Base-by-base conservation (phyloP, 1,140 invertebrate species). In the Lepidotrigona ventralis region DNA sequence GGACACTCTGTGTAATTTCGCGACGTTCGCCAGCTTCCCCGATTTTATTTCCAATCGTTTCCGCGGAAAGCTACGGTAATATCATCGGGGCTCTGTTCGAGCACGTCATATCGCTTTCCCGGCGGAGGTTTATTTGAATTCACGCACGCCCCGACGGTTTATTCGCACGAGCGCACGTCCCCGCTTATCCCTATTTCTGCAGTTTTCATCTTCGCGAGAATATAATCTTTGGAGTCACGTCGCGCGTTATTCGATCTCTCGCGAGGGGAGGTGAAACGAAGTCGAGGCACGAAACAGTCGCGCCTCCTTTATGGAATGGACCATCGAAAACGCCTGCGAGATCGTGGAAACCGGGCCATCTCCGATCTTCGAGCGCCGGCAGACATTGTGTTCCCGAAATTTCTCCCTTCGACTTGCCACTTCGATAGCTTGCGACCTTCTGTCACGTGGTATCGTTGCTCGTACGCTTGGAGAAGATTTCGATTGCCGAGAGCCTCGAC, bases 151-250 rank as follows among this genome's bases (percentile, higher is more conserved):
- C 19, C 82, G 58, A 68, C 56, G 84, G 74, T 82, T 85, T 85
- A 83, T 82, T 83, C 84, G 80, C 84, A 85, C 84, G 84, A 85
- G 71, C 69, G 84, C n/a, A 68, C 80, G 53, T 58, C 56, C 68
- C 66, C 80, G 80, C 73, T 85, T 83, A 83, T 85, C 73, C 80
- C 82, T 72, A 77, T 78, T 83, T 82, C 73, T 66, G 68, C 80
- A 82, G 73, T 83, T 85, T 77, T 83, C 84, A 85, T 85, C 84
- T 46, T 85, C 80, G 72, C 66, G 84, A 72, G 82, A 83, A 85
- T 77, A 80, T 80, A 83, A 85, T 85, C 60, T 83, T 85, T 68
- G 73, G 19, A 82, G 80, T 83, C 84, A 85, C 84, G 84, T 85
- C 84, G 73, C 60, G 46, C 83, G 66, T 81, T 81, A 81, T 85